Evolutionary conservation across 2,888 invertebrate genomes (phyloP), one percentile per base, ranked within the genome.

Genomic region (Pristionchus fissidentatus): DNA sequence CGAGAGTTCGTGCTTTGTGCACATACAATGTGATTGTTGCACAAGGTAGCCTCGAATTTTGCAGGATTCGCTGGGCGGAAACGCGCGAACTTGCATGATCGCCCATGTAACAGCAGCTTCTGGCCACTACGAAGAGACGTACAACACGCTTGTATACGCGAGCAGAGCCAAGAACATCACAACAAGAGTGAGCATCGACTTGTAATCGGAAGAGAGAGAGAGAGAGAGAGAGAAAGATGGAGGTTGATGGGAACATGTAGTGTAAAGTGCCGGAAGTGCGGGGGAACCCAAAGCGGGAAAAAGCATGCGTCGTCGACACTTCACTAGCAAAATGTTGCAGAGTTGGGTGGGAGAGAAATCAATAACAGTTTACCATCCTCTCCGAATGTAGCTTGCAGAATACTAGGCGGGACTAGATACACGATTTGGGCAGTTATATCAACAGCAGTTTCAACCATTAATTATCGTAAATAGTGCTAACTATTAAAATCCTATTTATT

Each of bases 81-180:
- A 97, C 92, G 97, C 97, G 92, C 95, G 96, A 90, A 98, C 98
- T 0, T 97, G 97, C 22, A 98, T 98, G 97, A 96, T 98, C 84
- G 97, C 97, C 3, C 97, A 98, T 93, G 96, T 97, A 60, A 96
- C 96, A 1, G 96, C 97, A 0, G 95, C 96, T 52, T 94, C 94
- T 26, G 93, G 94, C 10, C 95, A 96, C 91, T 95, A 96, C 46
- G 97, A 98, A 92, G 97, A 98, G 93, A 96, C 96, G 3, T 95
- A 97, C 89, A 98, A 97, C 92, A 98, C 98, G 0, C 94, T 98
- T 43, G 95, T 96, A 75, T 98, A 98, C 93, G 97, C 97, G 0
- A 96, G 97, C 92, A 94, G 97, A 84, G 98, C 98, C 3, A 96
- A 96, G 89, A 95, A 96, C 90, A 98, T 98, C 89, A 96, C 96